Conservation (phyloP, 2,113 vertebrate genomes). For the Oncorhynchus clarkii region DNA sequence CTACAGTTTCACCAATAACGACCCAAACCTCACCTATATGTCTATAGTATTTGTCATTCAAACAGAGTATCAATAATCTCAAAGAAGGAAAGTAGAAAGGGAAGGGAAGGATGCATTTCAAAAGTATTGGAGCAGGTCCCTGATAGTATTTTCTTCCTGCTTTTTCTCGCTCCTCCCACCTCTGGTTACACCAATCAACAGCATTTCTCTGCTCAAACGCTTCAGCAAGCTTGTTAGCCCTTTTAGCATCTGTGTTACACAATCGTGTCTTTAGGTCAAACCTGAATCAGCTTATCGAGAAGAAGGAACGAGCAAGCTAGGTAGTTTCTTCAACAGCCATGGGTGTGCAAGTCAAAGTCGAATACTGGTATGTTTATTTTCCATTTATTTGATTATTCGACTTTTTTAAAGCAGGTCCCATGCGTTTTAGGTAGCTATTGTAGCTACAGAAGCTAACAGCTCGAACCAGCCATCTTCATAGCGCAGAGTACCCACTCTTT, state of each 20-base stretch:
- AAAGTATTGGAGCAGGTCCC: neutral
- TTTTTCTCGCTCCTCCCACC: too few species aligned
- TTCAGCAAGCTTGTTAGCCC: neutral
- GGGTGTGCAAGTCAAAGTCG: constrained; percentile 63
- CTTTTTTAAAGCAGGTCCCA: too few species aligned
- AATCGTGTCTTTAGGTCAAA: neutral
- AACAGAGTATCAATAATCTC: too few species aligned
- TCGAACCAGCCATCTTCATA: neutral
- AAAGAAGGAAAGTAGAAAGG: too few species aligned
- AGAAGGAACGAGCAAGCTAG: neutral
- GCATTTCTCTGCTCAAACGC: neutral
- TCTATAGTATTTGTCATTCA: too few species aligned
- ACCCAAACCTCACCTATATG: too few species aligned
- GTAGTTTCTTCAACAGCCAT: constrained; percentile 34
- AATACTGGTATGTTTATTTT: constrained; percentile 68
- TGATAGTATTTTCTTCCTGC: neutral
- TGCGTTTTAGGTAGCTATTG: neutral
- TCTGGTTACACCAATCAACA: neutral
- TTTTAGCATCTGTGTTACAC: neutral
- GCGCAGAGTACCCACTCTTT: neutral
- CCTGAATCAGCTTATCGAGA: neutral
- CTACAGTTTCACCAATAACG: too few species aligned
- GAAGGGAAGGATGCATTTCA: neutral
- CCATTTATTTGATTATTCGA: neutral
- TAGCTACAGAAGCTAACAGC: neutral